Conservation (phyloP, 2,888 invertebrate genomes). For the Anarsia innoxiella region DNA sequence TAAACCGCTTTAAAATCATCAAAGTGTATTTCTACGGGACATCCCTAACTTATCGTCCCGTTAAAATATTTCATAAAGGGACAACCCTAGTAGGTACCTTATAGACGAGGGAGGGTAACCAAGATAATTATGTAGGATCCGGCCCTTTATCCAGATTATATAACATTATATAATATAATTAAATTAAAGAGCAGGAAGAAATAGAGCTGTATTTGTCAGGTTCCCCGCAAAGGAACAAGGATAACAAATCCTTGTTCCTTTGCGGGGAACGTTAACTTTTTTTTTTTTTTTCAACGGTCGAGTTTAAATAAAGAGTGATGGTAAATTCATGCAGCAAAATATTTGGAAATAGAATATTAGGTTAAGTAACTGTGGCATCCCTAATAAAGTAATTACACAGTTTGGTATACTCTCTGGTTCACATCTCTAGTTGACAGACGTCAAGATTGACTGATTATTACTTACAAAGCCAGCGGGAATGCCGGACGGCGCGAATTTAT, state of each 20-base stretch:
- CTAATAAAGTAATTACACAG: too few species aligned
- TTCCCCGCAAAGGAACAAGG: too few species aligned
- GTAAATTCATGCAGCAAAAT: not conserved
- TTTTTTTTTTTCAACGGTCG: not conserved
- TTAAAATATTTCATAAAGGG: not conserved
- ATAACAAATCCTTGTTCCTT: too few species aligned
- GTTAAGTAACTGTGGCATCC: not conserved
- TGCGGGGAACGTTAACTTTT: constrained; percentile 4
- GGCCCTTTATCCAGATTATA: constrained; percentile 47
- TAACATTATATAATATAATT: too few species aligned
- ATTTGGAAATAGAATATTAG: not conserved
- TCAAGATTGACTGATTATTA: too few species aligned
- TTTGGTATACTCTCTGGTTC: too few species aligned
- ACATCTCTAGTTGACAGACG: too few species aligned
- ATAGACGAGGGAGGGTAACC: constrained; percentile 21
- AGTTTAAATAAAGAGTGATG: not conserved
- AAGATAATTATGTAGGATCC: constrained; percentile 41
- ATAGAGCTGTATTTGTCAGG: constrained; percentile 17
- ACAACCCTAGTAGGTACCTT: too few species aligned
- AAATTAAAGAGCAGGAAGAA: constrained; percentile 24
- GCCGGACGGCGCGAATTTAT: too few species aligned
- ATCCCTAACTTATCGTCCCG: not conserved
- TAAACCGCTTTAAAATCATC: not conserved
- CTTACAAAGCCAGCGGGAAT: too few species aligned
- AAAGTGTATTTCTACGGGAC: too few species aligned